Conservation (phyloP, 2,113 vertebrate genomes). For the Dipodomys ordii region DNA sequence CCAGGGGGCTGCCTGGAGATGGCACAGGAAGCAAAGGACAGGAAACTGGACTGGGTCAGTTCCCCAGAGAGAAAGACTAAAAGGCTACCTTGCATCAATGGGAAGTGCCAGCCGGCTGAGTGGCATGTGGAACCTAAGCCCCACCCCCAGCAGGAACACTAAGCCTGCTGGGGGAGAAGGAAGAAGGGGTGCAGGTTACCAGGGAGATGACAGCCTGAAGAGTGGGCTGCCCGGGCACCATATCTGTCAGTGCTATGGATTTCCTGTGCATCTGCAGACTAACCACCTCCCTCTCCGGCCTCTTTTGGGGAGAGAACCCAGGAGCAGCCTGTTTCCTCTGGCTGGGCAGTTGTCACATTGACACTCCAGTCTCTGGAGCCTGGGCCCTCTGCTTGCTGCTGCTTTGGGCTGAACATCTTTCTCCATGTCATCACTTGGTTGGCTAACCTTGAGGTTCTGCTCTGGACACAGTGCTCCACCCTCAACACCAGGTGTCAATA, state of each 20-base stretch:
- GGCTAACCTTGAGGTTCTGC: background rate
- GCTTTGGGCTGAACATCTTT: accelerated
- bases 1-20: background rate
- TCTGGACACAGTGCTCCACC: accelerated
- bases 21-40: background rate
- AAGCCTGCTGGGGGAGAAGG: background rate
- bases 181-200: accelerated
- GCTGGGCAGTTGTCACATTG: background rate
- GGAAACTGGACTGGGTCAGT: background rate
- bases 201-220: background rate
- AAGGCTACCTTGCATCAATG: background rate
- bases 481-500: no score
- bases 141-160: background rate
- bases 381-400: accelerated
- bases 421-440: background rate
- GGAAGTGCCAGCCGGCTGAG: background rate
- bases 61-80: background rate
- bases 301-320: background rate
- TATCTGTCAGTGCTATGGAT: background rate
- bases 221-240: no score
- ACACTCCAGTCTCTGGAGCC: background rate
- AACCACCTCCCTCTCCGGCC: background rate
- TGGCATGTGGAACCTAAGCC: accelerated
- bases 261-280: background rate
- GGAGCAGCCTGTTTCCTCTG: background rate